Evolutionary conservation across 92 coral and sea anemone species (phyloP).

Genomic region (Umimayanthus kanabou): DNA sequence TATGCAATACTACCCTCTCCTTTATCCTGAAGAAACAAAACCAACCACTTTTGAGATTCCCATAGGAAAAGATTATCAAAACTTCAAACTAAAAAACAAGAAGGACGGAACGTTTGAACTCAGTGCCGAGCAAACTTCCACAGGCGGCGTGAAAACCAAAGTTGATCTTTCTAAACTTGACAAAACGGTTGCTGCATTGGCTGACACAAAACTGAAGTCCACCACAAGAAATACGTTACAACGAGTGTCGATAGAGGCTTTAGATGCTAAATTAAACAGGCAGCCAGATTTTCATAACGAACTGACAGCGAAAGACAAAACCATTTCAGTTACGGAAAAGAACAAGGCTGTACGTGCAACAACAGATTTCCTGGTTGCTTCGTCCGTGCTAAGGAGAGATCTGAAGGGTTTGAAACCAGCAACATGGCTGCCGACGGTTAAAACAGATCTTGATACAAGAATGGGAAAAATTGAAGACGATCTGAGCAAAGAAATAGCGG

Average conservation of each 20-base stretch:
- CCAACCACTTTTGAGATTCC: conserved; percentile 35
- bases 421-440: conserved; percentile 31
- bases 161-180: conserved; percentile 1
- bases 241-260: neutral
- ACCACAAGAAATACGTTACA: neutral
- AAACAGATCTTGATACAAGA: conserved; percentile 12
- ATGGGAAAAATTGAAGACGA: neutral
- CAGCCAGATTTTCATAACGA: conserved; percentile 32
- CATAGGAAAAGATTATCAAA: conserved; percentile 33
- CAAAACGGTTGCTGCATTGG: neutral
- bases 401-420: conserved; percentile 2
- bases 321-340: neutral
- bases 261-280: neutral
- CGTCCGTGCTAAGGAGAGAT: conserved; percentile 1
- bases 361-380: conserved; percentile 43
- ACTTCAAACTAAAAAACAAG: conserved; percentile 20
- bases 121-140: neutral
- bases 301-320: neutral
- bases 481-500: neutral
- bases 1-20: conserved; percentile 16
- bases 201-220: neutral
- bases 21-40: conserved; percentile 2
- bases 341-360: conserved; percentile 38
- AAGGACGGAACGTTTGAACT: conserved; percentile 35
- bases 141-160: neutral